phyloP scores from a whole-genome alignment of 2,113 vertebrate genomes.

The Aspidoscelis tigris region DNA sequence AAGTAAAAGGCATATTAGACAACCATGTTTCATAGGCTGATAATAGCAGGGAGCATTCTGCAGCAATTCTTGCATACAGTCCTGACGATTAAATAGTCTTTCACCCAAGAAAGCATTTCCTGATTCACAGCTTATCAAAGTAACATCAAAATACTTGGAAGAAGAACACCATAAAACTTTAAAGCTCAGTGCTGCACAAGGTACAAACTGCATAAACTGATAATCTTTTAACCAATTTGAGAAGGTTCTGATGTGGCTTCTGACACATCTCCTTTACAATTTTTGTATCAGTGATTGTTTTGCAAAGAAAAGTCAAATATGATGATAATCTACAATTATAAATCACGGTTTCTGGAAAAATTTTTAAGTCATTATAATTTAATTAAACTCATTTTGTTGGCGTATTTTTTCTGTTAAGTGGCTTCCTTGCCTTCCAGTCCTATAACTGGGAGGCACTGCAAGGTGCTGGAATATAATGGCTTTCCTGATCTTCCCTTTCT shows the following conservation, averaged over 20 bases:
- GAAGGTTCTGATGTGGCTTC: too few relatives aligned
- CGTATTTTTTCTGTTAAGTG: background rate
- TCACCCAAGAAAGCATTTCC: background rate
- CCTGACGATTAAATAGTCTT: background rate
- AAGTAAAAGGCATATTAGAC: constrained; percentile 51
- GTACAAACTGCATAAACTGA: background rate
- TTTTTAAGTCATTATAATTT: background rate
- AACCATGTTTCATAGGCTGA: constrained; percentile 3
- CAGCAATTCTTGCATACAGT: constrained; percentile 21
- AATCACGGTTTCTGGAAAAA: background rate
- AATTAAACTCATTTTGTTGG: background rate
- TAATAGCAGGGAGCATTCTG: constrained; percentile 40
- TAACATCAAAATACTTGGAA: background rate
- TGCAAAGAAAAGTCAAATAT: background rate
- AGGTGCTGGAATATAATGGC: too few relatives aligned
- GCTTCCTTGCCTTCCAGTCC: background rate
- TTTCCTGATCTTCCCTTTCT: too few relatives aligned
- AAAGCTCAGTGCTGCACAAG: background rate
- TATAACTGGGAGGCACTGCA: background rate
- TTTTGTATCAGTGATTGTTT: background rate
- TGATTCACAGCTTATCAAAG: background rate
- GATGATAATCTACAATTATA: background rate
- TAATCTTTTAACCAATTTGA: background rate
- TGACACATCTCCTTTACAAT: background rate
- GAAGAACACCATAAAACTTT: background rate